Base-by-base conservation (phyloP, 1,140 invertebrate species). In the Drosophila auraria region DNA sequence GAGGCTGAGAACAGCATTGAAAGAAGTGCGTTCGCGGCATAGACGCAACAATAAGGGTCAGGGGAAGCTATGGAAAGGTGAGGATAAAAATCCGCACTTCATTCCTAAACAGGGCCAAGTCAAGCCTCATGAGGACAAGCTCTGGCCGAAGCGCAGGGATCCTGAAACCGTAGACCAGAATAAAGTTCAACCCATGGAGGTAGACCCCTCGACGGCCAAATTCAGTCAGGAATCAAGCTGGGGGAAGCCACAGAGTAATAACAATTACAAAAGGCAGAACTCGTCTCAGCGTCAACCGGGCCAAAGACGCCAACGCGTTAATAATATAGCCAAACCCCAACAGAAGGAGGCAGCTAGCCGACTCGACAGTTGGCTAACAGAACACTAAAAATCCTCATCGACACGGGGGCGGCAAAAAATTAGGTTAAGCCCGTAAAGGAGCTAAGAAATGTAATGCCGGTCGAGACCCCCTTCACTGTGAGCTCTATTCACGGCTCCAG, bases 371-470 rank as follows among this genome's bases (percentile, higher is more conserved):
- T 72, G 61, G 68, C 60, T 54, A 56, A 56, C 27, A 77, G 23
- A 64, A 63, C 44, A 42, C 3, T 73, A 57, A 78, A 62, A 42
- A 72, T 73, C 2, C 27, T 78, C 9, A 76, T 71, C 42, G 65
- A 74, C 36, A 30, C 27, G 5, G 27, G 27, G 27, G 27, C 27
- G 27, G 6, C 30, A 30, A 27, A 27, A 27, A 27, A 27, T 27
- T 27, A 27, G 4, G 25, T 54, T 30, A 54, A 30, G 6, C 5
- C 25, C 25, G 27, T 30, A 7, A 30, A 30, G 27, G 27, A 27
- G 6, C 27, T 30, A 30, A 30, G 27, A 30, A 30, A 30, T 30
- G 20, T 20, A 20, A 20, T 20, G 20, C 20, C 20, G 20, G 20
- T 20, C 20, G 20, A 20, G 20, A 20, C 20, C 20, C 20, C 20